Percentiles rank a stretch among this genome's conserved stretches.
These are phyloP conservation scores for Muntiacus muntjak DNA, from an alignment of 2,113 vertebrate genomes.

Conservation along the genomic window DNA sequence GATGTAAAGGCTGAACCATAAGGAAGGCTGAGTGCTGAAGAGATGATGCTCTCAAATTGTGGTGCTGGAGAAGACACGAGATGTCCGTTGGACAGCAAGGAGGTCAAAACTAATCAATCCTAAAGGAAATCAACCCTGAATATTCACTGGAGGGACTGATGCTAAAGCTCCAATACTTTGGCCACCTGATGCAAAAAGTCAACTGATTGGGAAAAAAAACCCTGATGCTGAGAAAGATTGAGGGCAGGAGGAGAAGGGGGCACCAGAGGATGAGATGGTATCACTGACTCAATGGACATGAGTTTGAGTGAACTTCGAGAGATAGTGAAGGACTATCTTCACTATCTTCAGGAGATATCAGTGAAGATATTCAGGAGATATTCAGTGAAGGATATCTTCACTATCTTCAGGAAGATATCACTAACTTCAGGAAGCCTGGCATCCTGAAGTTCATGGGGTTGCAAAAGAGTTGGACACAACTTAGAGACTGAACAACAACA, in stretches of 20 bases:
- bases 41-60: not conserved
- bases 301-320: not conserved
- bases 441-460: not conserved
- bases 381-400: no score
- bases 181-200: not conserved
- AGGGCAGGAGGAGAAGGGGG: not conserved
- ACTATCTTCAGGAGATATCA: no score
- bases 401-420: no score
- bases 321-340: not conserved
- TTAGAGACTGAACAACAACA: not conserved
- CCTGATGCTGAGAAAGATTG: not conserved
- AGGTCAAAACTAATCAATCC: not conserved
- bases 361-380: no score
- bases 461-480: not conserved
- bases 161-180: not conserved
- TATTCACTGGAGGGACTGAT: not conserved
- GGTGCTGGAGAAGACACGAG: not conserved
- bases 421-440: not conserved
- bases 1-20: not conserved
- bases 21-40: not conserved
- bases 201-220: fast-evolving
- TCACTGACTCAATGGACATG: not conserved
- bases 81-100: not conserved
- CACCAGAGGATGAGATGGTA: not conserved
- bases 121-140: not conserved